Conservation (phyloP, 2,888 invertebrate species). For the Volucella zonaria region DNA sequence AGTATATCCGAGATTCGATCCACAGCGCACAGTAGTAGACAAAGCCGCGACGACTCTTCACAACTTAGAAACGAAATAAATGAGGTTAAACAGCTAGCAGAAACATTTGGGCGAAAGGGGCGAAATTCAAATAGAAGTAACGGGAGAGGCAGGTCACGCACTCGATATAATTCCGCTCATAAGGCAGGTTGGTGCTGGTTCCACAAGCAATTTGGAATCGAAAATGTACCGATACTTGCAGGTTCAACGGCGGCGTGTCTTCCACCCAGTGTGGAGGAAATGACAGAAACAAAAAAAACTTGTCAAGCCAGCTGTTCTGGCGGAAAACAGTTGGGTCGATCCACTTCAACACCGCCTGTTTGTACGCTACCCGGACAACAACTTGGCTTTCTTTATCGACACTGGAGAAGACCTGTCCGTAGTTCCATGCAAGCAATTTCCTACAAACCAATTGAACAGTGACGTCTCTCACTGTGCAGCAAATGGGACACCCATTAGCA, state of each 20-base stretch:
- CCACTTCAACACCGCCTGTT: constrained; percentile 4
- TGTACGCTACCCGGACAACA: constrained; percentile 4
- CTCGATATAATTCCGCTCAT: background rate
- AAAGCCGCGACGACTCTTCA: background rate
- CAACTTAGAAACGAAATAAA: background rate
- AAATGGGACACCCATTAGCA: constrained; percentile 31
- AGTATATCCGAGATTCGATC: no score
- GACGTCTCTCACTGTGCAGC: constrained; percentile 10
- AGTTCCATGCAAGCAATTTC: background rate
- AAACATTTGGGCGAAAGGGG: background rate
- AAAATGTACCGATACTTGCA: background rate
- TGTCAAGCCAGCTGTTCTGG: background rate
- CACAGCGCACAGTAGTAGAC: no score
- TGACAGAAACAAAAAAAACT: no score
- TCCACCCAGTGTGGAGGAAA: no score
- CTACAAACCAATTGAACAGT: background rate
- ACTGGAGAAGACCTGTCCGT: constrained; percentile 16
- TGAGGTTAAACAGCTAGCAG: constrained; percentile 3
- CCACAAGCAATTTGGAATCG: background rate
- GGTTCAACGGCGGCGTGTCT: no score
- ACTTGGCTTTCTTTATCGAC: constrained; percentile 19
- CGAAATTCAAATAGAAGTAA: background rate
- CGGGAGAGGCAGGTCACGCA: background rate
- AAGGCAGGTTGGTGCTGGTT: constrained; percentile 1
- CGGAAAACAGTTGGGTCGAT: constrained; percentile 1